Evolutionary conservation across 1,140 invertebrate species (phyloP).

Genomic region (Portunus trituberculatus): DNA sequence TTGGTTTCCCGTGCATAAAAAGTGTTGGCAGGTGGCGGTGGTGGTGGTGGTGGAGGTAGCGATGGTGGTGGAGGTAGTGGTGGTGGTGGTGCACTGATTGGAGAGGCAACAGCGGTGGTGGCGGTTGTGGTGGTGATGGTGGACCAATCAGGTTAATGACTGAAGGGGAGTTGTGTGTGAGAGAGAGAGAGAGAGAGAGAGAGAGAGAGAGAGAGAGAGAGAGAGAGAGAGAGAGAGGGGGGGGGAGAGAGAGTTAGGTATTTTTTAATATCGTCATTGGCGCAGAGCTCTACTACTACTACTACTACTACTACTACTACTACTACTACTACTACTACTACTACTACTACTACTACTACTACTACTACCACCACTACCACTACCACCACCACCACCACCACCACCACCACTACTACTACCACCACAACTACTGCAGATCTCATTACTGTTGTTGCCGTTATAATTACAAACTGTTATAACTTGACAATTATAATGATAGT

Average conservation of each 20-base stretch:
- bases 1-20: neutral
- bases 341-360: conserved; percentile 13
- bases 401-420: no score
- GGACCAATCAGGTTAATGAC: conserved; percentile 12
- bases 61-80: neutral
- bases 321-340: conserved; percentile 17
- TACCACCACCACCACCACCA: neutral
- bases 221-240: no score
- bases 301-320: conserved; percentile 23
- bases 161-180: neutral
- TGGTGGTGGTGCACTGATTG: neutral
- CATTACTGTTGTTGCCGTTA: no score
- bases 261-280: no score
- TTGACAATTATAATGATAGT: no score
- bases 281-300: neutral
- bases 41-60: neutral
- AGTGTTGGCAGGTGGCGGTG: neutral
- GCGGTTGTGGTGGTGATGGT: neutral
- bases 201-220: no score
- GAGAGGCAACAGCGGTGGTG: neutral
- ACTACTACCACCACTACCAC: neutral
- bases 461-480: no score
- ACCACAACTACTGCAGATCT: no score
- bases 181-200: neutral
- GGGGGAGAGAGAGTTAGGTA: no score